Conservation (phyloP, 2,888 invertebrate genomes). For the Protonemura montana region DNA sequence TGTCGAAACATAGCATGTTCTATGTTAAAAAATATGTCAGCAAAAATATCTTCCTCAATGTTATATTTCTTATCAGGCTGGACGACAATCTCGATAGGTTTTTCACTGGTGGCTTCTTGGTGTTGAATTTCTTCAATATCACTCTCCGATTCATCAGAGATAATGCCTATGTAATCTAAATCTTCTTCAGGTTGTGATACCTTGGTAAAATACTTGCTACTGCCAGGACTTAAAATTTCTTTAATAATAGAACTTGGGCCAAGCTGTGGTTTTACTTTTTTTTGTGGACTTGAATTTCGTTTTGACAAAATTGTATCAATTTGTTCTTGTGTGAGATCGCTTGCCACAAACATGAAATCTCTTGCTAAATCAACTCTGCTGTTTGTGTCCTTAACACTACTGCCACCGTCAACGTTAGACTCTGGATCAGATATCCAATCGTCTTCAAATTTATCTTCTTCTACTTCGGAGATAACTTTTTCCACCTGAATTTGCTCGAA, state of each 20-base stretch:
- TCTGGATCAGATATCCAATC: conserved; percentile 34
- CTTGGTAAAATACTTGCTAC: background rate
- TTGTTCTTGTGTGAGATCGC: conserved; percentile 75
- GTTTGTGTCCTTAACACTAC: background rate
- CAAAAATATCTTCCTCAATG: conserved; percentile 72
- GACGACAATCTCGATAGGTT: conserved; percentile 58
- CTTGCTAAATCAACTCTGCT: conserved; percentile 62
- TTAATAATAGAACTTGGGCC: background rate
- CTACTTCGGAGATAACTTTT: background rate
- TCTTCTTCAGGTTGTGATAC: background rate
- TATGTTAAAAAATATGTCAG: conserved; percentile 68
- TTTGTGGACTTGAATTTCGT: conserved; percentile 49
- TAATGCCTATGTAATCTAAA: conserved; percentile 32
- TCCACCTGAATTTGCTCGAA: background rate
- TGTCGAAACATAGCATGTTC: background rate
- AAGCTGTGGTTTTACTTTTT: conserved; percentile 7
- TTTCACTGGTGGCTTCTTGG: background rate
- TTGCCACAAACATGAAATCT: conserved; percentile 78
- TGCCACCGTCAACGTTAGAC: background rate
- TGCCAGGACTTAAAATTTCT: background rate
- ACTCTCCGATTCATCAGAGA: conserved; percentile 38
- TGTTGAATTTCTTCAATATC: conserved; percentile 39
- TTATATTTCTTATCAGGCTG: conserved; percentile 60
- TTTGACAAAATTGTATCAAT: conserved; percentile 62
- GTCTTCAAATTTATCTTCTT: conserved; percentile 34